A percentile compares a stretch with the other conserved stretches of the same genome.
Evolutionary conservation across 2,797 vertebrate genomes (phyloP).

Genomic region (Xenops minutus): DNA sequence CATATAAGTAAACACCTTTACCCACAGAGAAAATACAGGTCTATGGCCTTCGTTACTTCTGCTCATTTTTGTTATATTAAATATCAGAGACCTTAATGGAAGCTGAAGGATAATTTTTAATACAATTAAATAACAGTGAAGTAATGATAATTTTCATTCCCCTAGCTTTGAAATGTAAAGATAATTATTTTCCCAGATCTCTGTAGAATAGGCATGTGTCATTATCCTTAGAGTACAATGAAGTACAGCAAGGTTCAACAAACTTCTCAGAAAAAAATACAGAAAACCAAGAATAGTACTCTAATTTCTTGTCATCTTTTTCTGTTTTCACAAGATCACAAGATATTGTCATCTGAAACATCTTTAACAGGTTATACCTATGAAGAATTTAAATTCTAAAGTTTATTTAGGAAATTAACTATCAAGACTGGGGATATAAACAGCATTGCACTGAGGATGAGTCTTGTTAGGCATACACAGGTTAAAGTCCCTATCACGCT

Average conservation of each 20-base stretch:
- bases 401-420: not conserved
- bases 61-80: not conserved
- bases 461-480: not conserved
- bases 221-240: not conserved
- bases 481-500: not conserved
- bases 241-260: slow-evolving; percentile 25
- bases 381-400: slow-evolving; percentile 34
- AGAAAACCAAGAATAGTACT: slow-evolving; percentile 33
- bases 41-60: not conserved
- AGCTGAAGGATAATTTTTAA: slow-evolving; percentile 13
- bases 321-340: slow-evolving; percentile 38
- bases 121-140: slow-evolving; percentile 27
- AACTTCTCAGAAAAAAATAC: not conserved
- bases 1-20: not conserved
- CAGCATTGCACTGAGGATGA: not conserved
- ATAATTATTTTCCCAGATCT: slow-evolving; percentile 41
- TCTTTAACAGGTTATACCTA: slow-evolving; percentile 11
- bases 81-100: not conserved
- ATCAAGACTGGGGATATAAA: not conserved
- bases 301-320: slow-evolving; percentile 40
- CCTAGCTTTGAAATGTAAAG: slow-evolving; percentile 14
- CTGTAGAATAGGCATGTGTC: slow-evolving; percentile 14
- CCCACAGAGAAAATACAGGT: not conserved
- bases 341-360: slow-evolving; percentile 10
- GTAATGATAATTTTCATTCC: slow-evolving; percentile 35